These are phyloP conservation scores for Amphipyra tragopoginis DNA, from an alignment of 2,888 invertebrate species.

Conservation along the genomic window DNA sequence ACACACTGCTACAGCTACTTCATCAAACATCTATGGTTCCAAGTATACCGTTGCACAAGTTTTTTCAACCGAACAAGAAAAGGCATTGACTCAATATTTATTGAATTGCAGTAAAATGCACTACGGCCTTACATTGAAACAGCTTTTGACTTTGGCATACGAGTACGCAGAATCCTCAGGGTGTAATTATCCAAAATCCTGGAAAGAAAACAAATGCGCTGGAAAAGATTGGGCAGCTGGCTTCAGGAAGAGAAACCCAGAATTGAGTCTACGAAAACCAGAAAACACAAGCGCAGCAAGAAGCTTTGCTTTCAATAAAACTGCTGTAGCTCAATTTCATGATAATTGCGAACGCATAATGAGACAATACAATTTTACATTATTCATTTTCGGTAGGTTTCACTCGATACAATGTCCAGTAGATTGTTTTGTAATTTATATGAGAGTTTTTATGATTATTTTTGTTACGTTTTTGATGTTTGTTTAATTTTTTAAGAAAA, in stretches of 20 bases:
- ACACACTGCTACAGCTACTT: slow-evolving; percentile 36
- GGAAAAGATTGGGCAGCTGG: slow-evolving; percentile 51
- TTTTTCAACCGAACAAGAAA: slow-evolving; percentile 45
- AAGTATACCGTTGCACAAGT: slow-evolving; percentile 46
- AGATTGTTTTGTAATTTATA: slow-evolving; percentile 43
- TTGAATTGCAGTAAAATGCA: slow-evolving; percentile 43
- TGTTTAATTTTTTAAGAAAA: no score
- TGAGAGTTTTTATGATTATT: slow-evolving; percentile 44
- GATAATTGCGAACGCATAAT: slow-evolving; percentile 46
- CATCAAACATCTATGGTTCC: slow-evolving; percentile 26
- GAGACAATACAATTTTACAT: slow-evolving; percentile 40
- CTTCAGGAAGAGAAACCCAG: slow-evolving; percentile 52
- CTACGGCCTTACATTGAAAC: slow-evolving; percentile 29
- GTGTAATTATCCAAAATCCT: slow-evolving; percentile 39
- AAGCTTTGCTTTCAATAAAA: slow-evolving; percentile 56
- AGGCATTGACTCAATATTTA: slow-evolving; percentile 47
- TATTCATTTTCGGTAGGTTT: slow-evolving; percentile 52
- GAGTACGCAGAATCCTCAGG: slow-evolving; percentile 49
- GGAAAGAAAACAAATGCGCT: slow-evolving; percentile 41
- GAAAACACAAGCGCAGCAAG: slow-evolving; percentile 57
- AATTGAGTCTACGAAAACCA: slow-evolving; percentile 53
- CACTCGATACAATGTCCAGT: slow-evolving; percentile 53
- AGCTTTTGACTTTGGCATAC: slow-evolving; percentile 52
- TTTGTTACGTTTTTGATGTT: no score
- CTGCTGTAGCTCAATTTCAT: slow-evolving; percentile 39